phyloP scores from a whole-genome alignment of 2,888 invertebrate genomes.

The Cabera pusaria region DNA sequence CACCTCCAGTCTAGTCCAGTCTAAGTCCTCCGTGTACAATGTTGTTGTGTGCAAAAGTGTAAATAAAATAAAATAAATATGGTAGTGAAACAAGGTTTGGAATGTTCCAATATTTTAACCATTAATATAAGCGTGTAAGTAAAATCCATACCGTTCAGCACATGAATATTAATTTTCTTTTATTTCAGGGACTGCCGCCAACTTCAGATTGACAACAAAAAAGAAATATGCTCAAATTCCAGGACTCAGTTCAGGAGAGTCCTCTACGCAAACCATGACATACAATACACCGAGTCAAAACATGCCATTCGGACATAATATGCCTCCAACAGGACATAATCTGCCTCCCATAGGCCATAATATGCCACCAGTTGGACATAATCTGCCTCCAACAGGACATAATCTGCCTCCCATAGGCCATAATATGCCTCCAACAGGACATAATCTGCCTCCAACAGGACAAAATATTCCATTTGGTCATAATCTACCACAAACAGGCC shows the following conservation, averaged over 20 bases:
- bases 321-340: slow-evolving; percentile 1
- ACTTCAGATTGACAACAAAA: slow-evolving; percentile 86
- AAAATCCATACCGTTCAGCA: no score
- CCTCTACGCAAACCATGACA: slow-evolving; percentile 32
- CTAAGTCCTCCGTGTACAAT: no score
- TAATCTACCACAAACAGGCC: slow-evolving; percentile 10
- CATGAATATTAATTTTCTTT: no score
- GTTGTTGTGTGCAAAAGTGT: no score
- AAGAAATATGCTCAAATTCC: slow-evolving; percentile 92
- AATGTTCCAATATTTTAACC: no score
- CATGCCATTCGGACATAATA: slow-evolving; percentile 1
- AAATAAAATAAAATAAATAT: no score
- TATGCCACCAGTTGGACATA: slow-evolving; percentile 10
- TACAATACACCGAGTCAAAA: slow-evolving; percentile 18
- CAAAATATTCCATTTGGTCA: not conserved
- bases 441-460: not conserved
- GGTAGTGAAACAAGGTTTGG: no score
- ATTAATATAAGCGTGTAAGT: no score
- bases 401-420: not conserved
- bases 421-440: slow-evolving; percentile 1
- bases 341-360: slow-evolving; percentile 2
- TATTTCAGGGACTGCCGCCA: slow-evolving; percentile 71
- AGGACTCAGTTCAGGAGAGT: slow-evolving; percentile 84
- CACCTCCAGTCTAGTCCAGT: no score
- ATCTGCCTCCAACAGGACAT: slow-evolving; percentile 1